Conservation (phyloP, 1,140 invertebrate species). For the Oryctes rhinoceros region DNA sequence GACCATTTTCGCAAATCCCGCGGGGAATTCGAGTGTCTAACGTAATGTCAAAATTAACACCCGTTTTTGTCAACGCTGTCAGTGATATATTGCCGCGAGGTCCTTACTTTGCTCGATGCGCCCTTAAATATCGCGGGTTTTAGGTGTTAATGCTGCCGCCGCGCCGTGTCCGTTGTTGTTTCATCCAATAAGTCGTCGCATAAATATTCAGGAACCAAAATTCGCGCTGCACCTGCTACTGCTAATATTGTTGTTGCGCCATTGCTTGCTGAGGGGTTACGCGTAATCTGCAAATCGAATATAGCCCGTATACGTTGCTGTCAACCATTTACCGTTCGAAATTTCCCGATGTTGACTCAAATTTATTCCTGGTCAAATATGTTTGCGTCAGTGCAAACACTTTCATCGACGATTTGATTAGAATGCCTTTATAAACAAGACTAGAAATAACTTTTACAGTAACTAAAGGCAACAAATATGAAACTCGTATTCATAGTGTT, state of each 20-base stretch:
- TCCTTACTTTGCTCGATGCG: not conserved
- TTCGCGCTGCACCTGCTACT: slow-evolving; percentile 23
- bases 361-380: no score
- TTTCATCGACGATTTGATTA: no score
- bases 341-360: no score
- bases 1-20: slow-evolving; percentile 8
- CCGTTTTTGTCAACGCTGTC: slow-evolving; percentile 26
- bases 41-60: slow-evolving; percentile 31
- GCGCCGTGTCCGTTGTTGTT: slow-evolving; percentile 3
- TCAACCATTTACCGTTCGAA: not conserved
- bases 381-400: no score
- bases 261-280: not conserved
- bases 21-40: slow-evolving; percentile 19
- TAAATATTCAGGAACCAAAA: slow-evolving; percentile 30
- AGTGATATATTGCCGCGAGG: slow-evolving; percentile 26
- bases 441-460: no score
- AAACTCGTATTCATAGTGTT: no score
- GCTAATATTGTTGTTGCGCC: not conserved
- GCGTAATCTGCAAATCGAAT: slow-evolving; percentile 18
- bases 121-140: slow-evolving; percentile 26
- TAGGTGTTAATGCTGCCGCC: slow-evolving; percentile 13
- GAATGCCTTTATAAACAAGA: no score
- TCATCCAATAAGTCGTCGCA: slow-evolving; percentile 16
- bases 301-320: not conserved
- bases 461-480: no score